Conservation (phyloP, 2,113 vertebrate genomes). For the Gavialis gangeticus region DNA sequence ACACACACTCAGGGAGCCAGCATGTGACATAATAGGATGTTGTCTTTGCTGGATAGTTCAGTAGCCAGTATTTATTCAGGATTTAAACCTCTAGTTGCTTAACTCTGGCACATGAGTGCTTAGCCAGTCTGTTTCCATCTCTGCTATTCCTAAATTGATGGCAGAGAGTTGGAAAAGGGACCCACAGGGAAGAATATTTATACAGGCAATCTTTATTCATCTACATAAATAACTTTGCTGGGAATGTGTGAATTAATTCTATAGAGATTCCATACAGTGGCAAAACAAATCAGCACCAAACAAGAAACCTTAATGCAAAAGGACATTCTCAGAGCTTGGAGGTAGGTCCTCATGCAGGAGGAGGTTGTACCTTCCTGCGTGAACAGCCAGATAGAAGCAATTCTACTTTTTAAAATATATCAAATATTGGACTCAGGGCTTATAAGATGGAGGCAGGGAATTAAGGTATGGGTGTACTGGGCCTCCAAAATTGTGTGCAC, state of each 20-base stretch:
- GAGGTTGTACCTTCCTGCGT: neutral
- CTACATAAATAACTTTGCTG: neutral
- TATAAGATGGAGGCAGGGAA: too few relatives aligned
- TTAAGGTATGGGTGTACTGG: too few relatives aligned
- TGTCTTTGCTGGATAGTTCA: rapidly evolving
- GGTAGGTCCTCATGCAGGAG: neutral
- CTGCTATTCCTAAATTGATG: neutral
- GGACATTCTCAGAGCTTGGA: neutral
- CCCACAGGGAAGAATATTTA: neutral
- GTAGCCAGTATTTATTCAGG: neutral
- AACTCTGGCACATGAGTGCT: neutral
- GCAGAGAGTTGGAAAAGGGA: neutral
- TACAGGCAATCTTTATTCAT: neutral
- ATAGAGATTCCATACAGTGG: neutral
- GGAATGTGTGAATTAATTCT: neutral
- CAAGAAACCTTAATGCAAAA: neutral
- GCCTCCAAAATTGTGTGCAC: too few relatives aligned
- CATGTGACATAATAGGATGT: neutral
- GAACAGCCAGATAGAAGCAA: neutral
- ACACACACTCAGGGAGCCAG: constrained; percentile 33
- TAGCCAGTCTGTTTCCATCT: neutral
- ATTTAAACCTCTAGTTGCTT: neutral
- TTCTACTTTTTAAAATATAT: neutral
- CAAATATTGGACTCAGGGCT: too few relatives aligned
- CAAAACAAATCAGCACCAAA: neutral